Base-by-base conservation (phyloP, 2,888 invertebrate genomes). In the Entomobrya multifasciata region DNA sequence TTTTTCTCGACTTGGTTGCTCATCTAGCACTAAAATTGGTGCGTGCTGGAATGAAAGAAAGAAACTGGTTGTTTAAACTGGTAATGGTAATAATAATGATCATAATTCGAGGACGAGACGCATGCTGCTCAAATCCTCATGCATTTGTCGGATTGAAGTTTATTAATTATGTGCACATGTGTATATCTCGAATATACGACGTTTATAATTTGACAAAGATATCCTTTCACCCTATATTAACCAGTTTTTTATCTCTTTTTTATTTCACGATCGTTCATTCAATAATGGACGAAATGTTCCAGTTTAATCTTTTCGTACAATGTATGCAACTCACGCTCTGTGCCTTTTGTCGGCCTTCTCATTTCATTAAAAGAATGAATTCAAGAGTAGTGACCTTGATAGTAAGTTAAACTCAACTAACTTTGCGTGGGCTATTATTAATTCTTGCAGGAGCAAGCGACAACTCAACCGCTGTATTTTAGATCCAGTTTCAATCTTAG, bases 311-410 rank as follows among this genome's bases (percentile, higher is more conserved):
- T 5, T 57, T 5, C 4, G 17, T 22, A 17, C 57, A 57, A 17
- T 4, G 17, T 22, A 65, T 36, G 36, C 41, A 65, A 36, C 41
- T 22, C n/a, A 8, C 1, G 13, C 22, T 22, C n/a, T n/a, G n/a
- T n/a, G n/a, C n/a, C 10, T 65, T 70, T 70, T 70, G 47, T 70
- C 70, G 70, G 70, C 70, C 70, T 70, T 70, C 70, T 36, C 17
- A 44, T n/a, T 44, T 22, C 6, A 70, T 70, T 41, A 70, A 44
- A 41, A 44, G 41, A 70, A 70, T 70, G 70, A 70, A 70, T 22
- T 41, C 70, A 70, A 70, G 70, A 20, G 44, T 20, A 5, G 17
- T 70, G 70, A 22, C 70, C 70, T 70, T 70, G 70, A 70, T 70
- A 20, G 17, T 57, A 57, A 57, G 8, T 57, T 57, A 25, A 57